Conservation (phyloP, 2,113 vertebrate genomes). For the Mirounga angustirostris region DNA sequence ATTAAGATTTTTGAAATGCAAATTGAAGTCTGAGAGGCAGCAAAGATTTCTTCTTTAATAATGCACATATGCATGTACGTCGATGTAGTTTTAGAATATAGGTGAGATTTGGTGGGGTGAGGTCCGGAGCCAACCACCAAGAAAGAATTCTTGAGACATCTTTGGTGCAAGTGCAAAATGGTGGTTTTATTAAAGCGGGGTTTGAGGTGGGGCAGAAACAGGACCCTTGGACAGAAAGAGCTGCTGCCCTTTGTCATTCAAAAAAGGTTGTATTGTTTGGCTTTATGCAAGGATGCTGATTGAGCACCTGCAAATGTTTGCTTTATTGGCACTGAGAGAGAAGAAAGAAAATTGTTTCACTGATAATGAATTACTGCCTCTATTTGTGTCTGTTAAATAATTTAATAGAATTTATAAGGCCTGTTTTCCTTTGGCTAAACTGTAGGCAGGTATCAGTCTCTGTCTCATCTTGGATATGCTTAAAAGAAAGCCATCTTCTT, state of each 20-base stretch:
- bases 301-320: slow-evolving; percentile 33
- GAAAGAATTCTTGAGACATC: not conserved
- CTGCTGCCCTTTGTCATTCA: slow-evolving; percentile 13
- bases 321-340: slow-evolving; percentile 26
- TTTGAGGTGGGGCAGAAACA: too few relatives aligned
- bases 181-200: not conserved
- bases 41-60: not conserved
- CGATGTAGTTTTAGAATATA: not conserved
- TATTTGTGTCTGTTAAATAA: slow-evolving; percentile 67
- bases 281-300: slow-evolving; percentile 12
- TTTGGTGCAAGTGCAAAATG: too few relatives aligned
- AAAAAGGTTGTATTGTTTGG: slow-evolving; percentile 22
- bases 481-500: not conserved
- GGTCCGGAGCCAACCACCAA: not conserved
- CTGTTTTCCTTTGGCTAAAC: slow-evolving; percentile 37
- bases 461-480: not conserved
- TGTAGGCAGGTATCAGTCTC: not conserved
- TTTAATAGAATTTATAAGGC: slow-evolving; percentile 46
- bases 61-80: not conserved
- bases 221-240: not conserved
- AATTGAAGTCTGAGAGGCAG: not conserved
- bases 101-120: not conserved
- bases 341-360: slow-evolving; percentile 55
- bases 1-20: slow-evolving; percentile 8
- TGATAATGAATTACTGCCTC: slow-evolving; percentile 32